These are phyloP conservation scores for Ptychoptera contaminata DNA, from an alignment of 2,888 invertebrate genomes.

Conservation along the genomic window DNA sequence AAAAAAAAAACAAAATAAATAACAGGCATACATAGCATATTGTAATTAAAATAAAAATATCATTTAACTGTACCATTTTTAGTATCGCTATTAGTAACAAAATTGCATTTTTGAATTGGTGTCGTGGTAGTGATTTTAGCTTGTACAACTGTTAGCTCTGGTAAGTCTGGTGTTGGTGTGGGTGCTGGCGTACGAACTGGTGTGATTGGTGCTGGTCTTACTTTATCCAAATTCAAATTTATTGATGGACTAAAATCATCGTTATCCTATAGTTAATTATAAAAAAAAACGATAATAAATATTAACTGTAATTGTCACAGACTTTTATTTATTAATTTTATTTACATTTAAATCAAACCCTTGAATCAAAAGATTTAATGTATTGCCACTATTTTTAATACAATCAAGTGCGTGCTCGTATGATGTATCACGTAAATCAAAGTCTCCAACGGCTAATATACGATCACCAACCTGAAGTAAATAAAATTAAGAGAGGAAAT, in stretches of 20 bases:
- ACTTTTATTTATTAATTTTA: too few relatives aligned
- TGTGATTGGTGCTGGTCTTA: conserved; percentile 8
- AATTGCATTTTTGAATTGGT: too few relatives aligned
- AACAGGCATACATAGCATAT: too few relatives aligned
- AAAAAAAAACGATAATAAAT: not conserved
- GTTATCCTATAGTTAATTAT: not conserved
- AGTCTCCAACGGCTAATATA: conserved; percentile 66
- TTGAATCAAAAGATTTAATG: conserved; percentile 61
- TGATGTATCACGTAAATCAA: conserved; percentile 48
- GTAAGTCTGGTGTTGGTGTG: not conserved
- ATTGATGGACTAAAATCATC: conserved; percentile 3
- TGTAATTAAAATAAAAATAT: too few relatives aligned
- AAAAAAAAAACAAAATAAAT: too few relatives aligned
- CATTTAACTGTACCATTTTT: too few relatives aligned
- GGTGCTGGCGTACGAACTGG: conserved; percentile 7
- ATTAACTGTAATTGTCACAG: too few relatives aligned
- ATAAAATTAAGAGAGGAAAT: not conserved
- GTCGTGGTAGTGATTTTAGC: too few relatives aligned
- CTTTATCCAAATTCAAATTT: conserved; percentile 5
- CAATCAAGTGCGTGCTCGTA: conserved; percentile 40
- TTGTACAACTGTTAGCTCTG: too few relatives aligned
- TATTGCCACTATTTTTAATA: conserved; percentile 57
- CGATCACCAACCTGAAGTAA: conserved; percentile 25
- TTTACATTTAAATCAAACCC: conserved; percentile 6
- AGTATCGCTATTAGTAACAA: too few relatives aligned